Conservation (phyloP, 2,888 invertebrate genomes). For the Eristalinus sepulchralis region DNA sequence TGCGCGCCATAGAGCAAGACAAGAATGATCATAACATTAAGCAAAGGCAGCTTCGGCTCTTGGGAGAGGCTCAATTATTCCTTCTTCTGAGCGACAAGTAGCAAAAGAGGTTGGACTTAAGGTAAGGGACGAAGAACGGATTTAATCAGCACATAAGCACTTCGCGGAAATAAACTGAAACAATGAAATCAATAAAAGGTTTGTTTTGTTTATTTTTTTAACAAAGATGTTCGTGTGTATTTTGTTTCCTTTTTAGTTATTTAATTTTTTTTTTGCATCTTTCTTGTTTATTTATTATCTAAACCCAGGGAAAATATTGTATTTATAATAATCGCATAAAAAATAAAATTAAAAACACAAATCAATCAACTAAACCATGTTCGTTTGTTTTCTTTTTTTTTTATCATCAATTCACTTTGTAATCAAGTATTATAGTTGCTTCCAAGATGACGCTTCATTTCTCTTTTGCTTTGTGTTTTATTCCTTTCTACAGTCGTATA, state of each 20-base stretch:
- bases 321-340: conserved; percentile 11
- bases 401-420: conserved; percentile 40
- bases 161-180: no score
- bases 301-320: conserved; percentile 40
- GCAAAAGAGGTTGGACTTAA: no score
- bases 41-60: no score
- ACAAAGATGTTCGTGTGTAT: conserved; percentile 29
- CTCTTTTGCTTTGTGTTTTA: not conserved
- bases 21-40: no score
- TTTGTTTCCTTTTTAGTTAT: conserved; percentile 2
- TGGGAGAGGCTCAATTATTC: no score
- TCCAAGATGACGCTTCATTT: conserved; percentile 23
- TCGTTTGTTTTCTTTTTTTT: not conserved
- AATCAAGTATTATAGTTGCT: conserved; percentile 26
- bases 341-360: conserved; percentile 39
- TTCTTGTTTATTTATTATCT: conserved; percentile 41
- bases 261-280: conserved; percentile 36
- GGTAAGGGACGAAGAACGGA: no score
- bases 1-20: no score
- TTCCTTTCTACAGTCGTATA: not conserved
- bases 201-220: conserved; percentile 25
- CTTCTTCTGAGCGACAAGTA: no score
- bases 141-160: no score
- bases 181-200: conserved; percentile 2
- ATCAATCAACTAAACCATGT: conserved; percentile 27